Evolutionary conservation across 1,140 invertebrate genomes (phyloP), one percentile per base, ranked within the genome.

Genomic region (Solenopsis fugax): DNA sequence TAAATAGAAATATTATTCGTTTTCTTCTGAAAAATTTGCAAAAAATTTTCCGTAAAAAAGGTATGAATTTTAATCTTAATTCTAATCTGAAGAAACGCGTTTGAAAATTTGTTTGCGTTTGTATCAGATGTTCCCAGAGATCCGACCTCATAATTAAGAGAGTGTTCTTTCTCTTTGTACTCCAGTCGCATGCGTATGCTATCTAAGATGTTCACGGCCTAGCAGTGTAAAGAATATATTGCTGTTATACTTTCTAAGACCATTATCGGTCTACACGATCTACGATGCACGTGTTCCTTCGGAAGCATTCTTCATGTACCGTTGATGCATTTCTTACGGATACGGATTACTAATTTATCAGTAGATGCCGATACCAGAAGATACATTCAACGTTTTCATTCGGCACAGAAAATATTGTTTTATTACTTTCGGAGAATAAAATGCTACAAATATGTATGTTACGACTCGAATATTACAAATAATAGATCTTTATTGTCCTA

Each of bases 231-330:
- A 73, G 48, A 56, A 48, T 34, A 67, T 80, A 60, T 82, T 34
- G 65, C 52, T 58, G 69, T 81, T 62, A 84, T 48, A 84, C 80
- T 84, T 84, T 84, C 80, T 73, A 84, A 84, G 56, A 18, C 69
- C 24, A 48, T 60, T 75, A 84, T 84, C 80, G 12, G 6, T 34
- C 52, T 21, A 62, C 69, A 37, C 34, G 37, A 84, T 84, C 80
- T 73, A 60, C 69, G 45, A 73, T 48, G 52, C 54, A 37, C n/a
- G 78, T 71, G 80, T 72, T 81, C 72, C 78, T 21, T 45, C n/a
- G 54, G 24, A 72, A 71, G 58, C 29, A 37, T 45, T 56, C 54
- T 75, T 84, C 69, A 50, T n/a, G 37, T 21, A 60, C 16, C 24
- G 67, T 48, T 60, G 52, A 73, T 50, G 56, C 54, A 13, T 84